Conservation (phyloP, 1,140 invertebrate genomes). For the Microplitis mediator region DNA sequence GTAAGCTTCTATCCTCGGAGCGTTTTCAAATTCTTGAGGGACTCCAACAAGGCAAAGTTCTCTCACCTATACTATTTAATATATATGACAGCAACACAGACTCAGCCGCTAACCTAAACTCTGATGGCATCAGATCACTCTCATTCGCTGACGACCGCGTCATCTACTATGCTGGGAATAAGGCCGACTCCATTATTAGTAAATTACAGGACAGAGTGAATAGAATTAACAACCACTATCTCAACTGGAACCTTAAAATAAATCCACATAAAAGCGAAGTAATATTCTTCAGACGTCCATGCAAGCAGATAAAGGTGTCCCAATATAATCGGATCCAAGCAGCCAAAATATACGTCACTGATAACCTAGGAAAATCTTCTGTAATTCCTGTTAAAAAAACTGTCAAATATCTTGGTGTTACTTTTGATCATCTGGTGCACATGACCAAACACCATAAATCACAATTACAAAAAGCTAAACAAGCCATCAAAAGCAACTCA, state of each 20-base stretch:
- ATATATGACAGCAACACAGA: conserved; percentile 12
- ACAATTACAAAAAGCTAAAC: conserved; percentile 25
- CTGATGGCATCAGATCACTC: neutral
- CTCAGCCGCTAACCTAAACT: neutral
- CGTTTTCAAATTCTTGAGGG: neutral
- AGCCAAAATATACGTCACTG: neutral
- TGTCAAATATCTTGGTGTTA: conserved; percentile 22
- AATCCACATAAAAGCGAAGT: conserved; percentile 10
- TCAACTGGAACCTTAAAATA: neutral
- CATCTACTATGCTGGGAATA: neutral
- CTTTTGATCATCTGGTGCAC: neutral
- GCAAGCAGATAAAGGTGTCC: neutral
- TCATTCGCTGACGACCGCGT: conserved; percentile 21
- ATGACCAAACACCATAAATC: conserved; percentile 11
- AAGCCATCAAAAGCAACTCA: neutral
- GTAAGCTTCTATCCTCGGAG: neutral
- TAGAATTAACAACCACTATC: conserved; percentile 13
- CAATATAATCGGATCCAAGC: neutral
- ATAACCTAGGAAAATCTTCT: neutral
- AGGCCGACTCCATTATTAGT: neutral
- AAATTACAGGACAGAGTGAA: neutral
- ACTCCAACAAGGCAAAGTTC: conserved; percentile 12
- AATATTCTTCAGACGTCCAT: conserved; percentile 15
- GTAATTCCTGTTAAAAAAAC: conserved; percentile 11
- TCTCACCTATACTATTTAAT: conserved; percentile 21